These are phyloP conservation scores for Drosophila recens DNA, from an alignment of 2,888 invertebrate species.

Conservation along the genomic window DNA sequence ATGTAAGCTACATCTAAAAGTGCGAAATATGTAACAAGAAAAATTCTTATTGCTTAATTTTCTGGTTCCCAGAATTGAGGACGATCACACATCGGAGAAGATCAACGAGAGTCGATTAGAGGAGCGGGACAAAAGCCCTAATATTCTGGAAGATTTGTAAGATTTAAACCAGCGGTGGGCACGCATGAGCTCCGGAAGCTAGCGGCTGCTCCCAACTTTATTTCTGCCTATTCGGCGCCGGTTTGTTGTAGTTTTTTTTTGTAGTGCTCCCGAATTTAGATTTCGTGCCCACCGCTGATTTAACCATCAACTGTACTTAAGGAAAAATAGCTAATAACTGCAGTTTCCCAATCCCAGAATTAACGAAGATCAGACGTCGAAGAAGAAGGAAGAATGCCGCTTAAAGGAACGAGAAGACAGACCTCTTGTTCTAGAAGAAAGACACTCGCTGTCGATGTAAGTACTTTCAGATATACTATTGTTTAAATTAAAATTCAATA, in stretches of 20 bases:
- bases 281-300: neutral
- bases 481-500: neutral
- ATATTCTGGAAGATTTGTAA: slow-evolving; percentile 72
- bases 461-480: neutral
- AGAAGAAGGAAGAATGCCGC: neutral
- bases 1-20: slow-evolving; percentile 49
- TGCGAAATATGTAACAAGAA: neutral
- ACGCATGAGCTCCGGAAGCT: no score
- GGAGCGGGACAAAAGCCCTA: slow-evolving; percentile 49
- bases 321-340: neutral
- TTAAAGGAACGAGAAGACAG: slow-evolving; percentile 48
- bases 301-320: neutral
- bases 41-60: neutral
- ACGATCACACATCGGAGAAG: neutral
- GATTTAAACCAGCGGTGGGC: neutral
- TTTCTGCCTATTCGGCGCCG: no score
- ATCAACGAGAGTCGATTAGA: neutral
- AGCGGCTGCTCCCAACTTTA: no score
- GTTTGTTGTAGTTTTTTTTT: no score
- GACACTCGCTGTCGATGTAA: slow-evolving; percentile 77
- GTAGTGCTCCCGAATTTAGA: no score
- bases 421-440: slow-evolving; percentile 66
- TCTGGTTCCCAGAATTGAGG: neutral
- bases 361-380: neutral
- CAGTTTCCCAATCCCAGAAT: neutral